Percentiles rank a stretch among this genome's conserved stretches.
Evolutionary conservation across 2,113 vertebrate genomes (phyloP).

Genomic region (Phocoena phocoena): DNA sequence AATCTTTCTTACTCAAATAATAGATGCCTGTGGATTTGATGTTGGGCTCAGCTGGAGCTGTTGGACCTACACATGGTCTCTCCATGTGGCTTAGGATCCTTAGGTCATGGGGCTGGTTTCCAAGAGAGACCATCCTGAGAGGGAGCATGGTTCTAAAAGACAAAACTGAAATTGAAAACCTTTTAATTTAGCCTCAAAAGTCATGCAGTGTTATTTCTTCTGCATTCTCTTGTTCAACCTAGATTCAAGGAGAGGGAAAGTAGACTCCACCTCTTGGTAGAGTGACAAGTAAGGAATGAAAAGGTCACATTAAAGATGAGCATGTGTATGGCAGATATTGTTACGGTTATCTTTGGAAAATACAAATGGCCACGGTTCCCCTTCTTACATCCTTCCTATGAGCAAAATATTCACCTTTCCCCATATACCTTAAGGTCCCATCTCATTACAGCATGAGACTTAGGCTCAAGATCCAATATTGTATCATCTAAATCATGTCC

Average conservation of each 20-base stretch:
- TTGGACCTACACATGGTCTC: background rate
- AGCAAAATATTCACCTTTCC: background rate
- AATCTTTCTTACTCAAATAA: background rate
- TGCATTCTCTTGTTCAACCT: background rate
- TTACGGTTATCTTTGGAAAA: background rate
- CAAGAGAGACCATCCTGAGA: background rate
- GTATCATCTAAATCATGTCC: background rate
- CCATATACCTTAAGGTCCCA: background rate
- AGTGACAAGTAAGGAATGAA: background rate
- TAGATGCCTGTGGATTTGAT: background rate
- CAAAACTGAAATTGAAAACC: background rate
- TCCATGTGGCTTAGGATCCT: background rate
- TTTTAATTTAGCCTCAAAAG: background rate
- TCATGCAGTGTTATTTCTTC: background rate
- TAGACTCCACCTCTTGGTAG: background rate
- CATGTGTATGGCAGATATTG: background rate
- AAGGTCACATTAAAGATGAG: background rate
- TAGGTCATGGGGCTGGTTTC: background rate
- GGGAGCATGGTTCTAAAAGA: background rate
- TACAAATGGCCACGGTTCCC: background rate
- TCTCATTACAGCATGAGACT: background rate
- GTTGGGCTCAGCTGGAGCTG: background rate
- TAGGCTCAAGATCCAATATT: background rate
- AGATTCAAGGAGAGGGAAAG: background rate
- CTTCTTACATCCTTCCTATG: background rate